Evolutionary conservation across 2,113 vertebrate species (phyloP), one percentile per base, ranked within the genome.

Genomic region (Theristicus caerulescens): DNA sequence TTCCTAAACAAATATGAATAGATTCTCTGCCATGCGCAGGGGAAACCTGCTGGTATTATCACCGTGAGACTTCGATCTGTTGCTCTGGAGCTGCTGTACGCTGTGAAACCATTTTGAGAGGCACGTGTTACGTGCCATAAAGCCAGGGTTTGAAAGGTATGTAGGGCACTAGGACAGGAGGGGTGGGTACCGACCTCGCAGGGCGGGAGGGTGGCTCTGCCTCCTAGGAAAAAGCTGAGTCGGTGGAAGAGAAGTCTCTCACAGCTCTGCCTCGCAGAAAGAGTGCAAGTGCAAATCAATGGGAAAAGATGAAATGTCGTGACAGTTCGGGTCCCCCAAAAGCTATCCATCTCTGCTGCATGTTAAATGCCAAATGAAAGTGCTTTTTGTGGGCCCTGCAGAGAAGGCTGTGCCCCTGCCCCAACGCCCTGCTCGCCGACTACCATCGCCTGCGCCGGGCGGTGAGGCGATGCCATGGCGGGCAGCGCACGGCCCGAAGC

Each of bases 391-490:
- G 80, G 7, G 11, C 38, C 61, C 31, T 20, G 34, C 0, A 3
- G 66, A 9, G 81, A 27, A 82, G 62, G 81, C 13, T 1, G 22
- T 61, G 62, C 6, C 71, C 76, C 67, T 22, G 47, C 31, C n/a
- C 20, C 3, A 13, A 2, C 38, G 34, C 32, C 32, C 70, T 12
- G 26, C n/a, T 17, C 19, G 2, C 20, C 2, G 5, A 29, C 67
- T 29, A 13, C 3, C 27, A 3, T 20, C 1, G 1, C 16, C 40
- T 2, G 46, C 31, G 88, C 82, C 11, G 82, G 62, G 67, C 10
- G 13, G 8, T 0, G 9, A 65, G 57, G 78, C 22, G 0, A 19
- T 61, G 85, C 58, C 3, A 2, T 1, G 29, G 13, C 13, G 24
- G 12, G 40, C 4, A 2, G 3, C 1, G 47, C 21, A 1, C 32